A percentile compares a stretch with the other conserved stretches of the same genome.
These are phyloP conservation scores for Syritta pipiens DNA, from an alignment of 2,888 invertebrate species.

Conservation along the genomic window DNA sequence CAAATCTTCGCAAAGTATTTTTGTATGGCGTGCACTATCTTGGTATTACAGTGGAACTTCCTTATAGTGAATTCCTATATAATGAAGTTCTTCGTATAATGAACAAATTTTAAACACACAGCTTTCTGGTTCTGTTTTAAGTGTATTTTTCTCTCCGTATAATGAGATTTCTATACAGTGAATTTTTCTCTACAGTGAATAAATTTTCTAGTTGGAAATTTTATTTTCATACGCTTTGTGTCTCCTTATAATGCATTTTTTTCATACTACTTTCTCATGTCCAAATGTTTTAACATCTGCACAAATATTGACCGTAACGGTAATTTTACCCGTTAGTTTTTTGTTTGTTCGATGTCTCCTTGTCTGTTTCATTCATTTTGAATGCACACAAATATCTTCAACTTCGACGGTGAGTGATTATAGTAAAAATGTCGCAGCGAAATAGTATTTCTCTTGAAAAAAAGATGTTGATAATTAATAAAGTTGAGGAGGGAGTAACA, in stretches of 20 bases:
- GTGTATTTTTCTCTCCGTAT: background rate
- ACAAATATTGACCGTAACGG: slow-evolving; percentile 3
- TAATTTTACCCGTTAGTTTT: background rate
- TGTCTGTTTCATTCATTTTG: background rate
- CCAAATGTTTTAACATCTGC: background rate
- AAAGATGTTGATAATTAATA: background rate
- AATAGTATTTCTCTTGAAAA: background rate
- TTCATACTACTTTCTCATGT: background rate
- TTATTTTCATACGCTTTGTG: too few species aligned
- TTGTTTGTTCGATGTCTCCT: background rate
- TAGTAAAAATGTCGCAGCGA: background rate
- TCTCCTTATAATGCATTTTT: background rate
- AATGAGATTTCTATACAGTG: background rate
- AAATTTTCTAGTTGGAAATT: background rate
- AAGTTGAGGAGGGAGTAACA: background rate
- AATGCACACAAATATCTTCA: background rate
- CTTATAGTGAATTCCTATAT: too few species aligned
- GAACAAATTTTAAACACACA: too few species aligned
- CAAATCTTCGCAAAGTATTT: too few species aligned
- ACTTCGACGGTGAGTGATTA: background rate
- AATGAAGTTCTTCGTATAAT: too few species aligned
- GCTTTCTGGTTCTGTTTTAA: too few species aligned
- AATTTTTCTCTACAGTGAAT: background rate
- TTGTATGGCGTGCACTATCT: too few species aligned
- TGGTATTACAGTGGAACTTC: too few species aligned